Percentiles rank a stretch among this genome's conserved stretches.
Conservation (phyloP, 2,797 vertebrate genomes). For the Cyprinella venusta region DNA sequence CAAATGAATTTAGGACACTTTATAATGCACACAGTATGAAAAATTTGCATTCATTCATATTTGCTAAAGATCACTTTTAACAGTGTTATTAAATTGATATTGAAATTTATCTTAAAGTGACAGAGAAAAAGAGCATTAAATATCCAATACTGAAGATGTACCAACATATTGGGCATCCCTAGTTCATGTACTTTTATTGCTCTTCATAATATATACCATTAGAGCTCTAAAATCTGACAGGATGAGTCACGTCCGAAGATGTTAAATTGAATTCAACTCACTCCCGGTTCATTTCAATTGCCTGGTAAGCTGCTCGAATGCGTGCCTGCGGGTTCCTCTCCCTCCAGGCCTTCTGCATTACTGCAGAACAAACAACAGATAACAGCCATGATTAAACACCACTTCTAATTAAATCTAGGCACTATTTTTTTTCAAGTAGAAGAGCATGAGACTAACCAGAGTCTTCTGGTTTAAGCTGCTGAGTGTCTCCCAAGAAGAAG, state of each 20-base stretch:
- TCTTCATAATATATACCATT: background rate
- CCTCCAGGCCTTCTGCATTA: slow-evolving; percentile 99
- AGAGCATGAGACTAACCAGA: slow-evolving; percentile 80
- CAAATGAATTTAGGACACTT: background rate
- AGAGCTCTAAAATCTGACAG: background rate
- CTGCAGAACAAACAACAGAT: slow-evolving; percentile 70
- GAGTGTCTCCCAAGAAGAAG: slow-evolving; percentile 96
- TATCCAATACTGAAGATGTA: background rate
- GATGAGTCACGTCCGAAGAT: background rate
- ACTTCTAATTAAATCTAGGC: background rate
- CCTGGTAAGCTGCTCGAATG: slow-evolving; percentile 96
- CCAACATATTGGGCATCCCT: background rate
- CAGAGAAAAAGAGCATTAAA: background rate
- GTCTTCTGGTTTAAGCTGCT: slow-evolving; percentile 90
- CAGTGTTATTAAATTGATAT: background rate
- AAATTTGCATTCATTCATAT: background rate
- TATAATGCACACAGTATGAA: background rate
- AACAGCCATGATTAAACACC: background rate
- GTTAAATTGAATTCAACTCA: slow-evolving; percentile 75
- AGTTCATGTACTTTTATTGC: background rate
- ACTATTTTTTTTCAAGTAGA: background rate
- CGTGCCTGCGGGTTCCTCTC: slow-evolving; percentile 97
- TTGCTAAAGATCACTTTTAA: background rate
- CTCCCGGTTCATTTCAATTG: slow-evolving; percentile 96
- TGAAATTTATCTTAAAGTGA: background rate